Evolutionary conservation across 2,113 vertebrate species (phyloP).

Genomic region (Arvicanthis niloticus): DNA sequence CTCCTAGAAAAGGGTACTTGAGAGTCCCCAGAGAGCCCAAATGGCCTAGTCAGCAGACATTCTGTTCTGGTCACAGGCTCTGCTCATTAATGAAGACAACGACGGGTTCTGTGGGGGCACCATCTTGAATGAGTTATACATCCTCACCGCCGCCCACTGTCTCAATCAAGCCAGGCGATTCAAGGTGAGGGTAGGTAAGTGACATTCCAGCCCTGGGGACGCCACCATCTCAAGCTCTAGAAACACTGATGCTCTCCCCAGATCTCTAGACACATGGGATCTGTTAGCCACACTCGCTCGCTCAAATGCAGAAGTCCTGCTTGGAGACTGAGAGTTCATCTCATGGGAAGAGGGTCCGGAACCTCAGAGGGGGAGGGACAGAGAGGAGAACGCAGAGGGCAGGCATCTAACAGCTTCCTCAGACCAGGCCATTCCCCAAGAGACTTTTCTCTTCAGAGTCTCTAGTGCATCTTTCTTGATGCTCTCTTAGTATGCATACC

Average conservation of each 20-base stretch:
- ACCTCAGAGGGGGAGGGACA: background rate
- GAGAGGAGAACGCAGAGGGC: background rate
- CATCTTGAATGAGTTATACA: constrained; percentile 89
- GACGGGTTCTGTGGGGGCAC: constrained; percentile 95
- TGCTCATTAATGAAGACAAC: constrained; percentile 89
- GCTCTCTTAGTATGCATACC: background rate
- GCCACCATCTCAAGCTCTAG: too few species aligned
- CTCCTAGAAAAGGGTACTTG: background rate
- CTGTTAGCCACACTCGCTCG: background rate
- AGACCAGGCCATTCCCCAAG: background rate
- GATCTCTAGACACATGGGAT: background rate
- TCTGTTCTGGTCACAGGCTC: constrained; percentile 86
- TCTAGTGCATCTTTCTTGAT: too few species aligned
- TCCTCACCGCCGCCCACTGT: constrained; percentile 96
- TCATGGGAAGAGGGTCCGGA: background rate
- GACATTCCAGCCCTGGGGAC: background rate
- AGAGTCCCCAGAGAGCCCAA: background rate
- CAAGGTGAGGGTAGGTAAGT: constrained; percentile 91
- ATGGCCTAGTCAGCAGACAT: background rate
- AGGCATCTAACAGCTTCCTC: background rate
- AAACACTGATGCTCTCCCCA: background rate
- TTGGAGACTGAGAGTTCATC: background rate
- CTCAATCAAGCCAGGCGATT: constrained; percentile 89
- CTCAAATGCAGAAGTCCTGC: background rate
- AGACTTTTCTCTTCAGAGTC: background rate